A percentile compares a stretch with the other conserved stretches of the same genome.
phyloP scores from a whole-genome alignment of 2,888 invertebrate genomes.

The Liopterus haemorrhoidalis region DNA sequence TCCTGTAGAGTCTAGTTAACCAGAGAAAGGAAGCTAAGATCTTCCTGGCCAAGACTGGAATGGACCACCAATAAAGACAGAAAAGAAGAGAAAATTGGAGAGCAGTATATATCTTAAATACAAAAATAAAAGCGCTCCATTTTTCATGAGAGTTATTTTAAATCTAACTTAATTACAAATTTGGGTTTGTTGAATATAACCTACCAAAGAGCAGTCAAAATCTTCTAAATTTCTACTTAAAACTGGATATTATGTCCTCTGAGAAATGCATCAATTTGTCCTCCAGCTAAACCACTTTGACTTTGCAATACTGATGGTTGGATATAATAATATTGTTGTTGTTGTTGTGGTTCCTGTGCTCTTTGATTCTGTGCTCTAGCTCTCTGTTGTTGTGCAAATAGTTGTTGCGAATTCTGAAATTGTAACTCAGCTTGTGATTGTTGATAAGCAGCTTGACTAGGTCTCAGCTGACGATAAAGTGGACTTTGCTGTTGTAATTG shows the following conservation, averaged over 20 bases:
- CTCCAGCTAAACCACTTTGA: constrained; percentile 50
- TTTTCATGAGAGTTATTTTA: too few relatives aligned
- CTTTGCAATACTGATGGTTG: constrained; percentile 46
- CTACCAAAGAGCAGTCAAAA: too few relatives aligned
- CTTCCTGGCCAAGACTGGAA: too few relatives aligned
- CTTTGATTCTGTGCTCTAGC: constrained; percentile 46
- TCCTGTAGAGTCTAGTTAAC: too few relatives aligned
- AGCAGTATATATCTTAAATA: too few relatives aligned
- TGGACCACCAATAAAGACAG: too few relatives aligned
- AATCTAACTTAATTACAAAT: too few relatives aligned
- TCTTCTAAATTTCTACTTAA: constrained; percentile 43
- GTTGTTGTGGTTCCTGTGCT: constrained; percentile 24
- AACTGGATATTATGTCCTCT: constrained; percentile 64
- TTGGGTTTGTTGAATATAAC: too few relatives aligned
- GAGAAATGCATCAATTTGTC: constrained; percentile 76
- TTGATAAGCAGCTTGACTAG: constrained; percentile 47
- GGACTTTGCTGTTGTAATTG: constrained; percentile 53
- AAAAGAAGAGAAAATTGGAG: too few relatives aligned
- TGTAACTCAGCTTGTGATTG: constrained; percentile 62
- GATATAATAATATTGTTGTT: constrained; percentile 55
- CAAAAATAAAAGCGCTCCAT: too few relatives aligned
- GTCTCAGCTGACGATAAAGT: constrained; percentile 48
- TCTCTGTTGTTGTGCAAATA: constrained; percentile 45
- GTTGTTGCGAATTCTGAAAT: constrained; percentile 52
- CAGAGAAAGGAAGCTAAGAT: too few relatives aligned